phyloP scores from a whole-genome alignment of 2,888 invertebrate genomes.

The Callimorpha dominula region DNA sequence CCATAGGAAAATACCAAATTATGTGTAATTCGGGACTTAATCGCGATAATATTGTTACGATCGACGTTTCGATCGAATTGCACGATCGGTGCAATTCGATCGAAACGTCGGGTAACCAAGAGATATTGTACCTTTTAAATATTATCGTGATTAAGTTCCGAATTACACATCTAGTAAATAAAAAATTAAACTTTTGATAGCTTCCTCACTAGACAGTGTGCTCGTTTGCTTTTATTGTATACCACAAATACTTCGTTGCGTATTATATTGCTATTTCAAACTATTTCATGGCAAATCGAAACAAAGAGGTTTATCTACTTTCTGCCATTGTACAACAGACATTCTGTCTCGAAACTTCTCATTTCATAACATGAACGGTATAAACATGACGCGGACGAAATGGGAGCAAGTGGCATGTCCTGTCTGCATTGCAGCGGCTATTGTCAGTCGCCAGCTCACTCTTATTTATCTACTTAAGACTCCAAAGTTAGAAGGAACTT shows the following conservation, averaged over 20 bases:
- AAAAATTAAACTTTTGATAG: too few species aligned
- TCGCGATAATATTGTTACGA: too few species aligned
- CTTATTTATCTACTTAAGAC: constrained; percentile 42
- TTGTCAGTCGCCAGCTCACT: constrained; percentile 42
- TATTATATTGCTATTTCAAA: neutral
- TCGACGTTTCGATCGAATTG: too few species aligned
- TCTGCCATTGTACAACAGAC: constrained; percentile 3
- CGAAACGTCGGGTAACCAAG: too few species aligned
- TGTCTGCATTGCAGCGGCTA: constrained; percentile 55
- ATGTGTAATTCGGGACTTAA: too few species aligned
- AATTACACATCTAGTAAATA: too few species aligned
- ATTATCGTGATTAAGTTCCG: too few species aligned
- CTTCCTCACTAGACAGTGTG: neutral
- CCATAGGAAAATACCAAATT: too few species aligned
- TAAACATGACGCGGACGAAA: constrained; percentile 46
- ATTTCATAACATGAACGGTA: constrained; percentile 34
- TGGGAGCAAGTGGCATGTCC: constrained; percentile 76
- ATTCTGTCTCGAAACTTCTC: constrained; percentile 11
- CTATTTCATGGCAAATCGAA: neutral
- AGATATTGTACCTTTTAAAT: too few species aligned
- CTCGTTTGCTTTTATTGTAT: neutral
- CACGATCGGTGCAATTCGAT: too few species aligned
- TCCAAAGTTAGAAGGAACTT: constrained; percentile 18
- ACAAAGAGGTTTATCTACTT: neutral
- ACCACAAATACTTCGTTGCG: neutral